phyloP scores from a whole-genome alignment of 1,140 invertebrate species.

The Diachasmimorpha longicaudata region DNA sequence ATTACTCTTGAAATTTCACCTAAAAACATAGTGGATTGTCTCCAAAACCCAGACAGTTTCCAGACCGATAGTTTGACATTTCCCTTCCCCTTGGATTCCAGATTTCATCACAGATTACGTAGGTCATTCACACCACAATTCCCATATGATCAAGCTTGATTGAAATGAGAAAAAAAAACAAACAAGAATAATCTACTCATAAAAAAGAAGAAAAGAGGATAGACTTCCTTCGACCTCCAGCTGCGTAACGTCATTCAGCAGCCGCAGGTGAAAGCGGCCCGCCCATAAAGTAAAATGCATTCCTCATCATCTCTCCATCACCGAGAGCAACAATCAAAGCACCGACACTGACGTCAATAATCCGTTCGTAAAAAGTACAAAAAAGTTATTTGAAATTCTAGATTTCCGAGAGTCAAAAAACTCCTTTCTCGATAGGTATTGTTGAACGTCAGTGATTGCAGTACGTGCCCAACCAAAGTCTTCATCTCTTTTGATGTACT shows the following conservation, averaged over 20 bases:
- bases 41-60: too few relatives aligned
- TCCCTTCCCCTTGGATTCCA: too few relatives aligned
- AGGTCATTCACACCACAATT: too few relatives aligned
- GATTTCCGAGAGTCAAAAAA: too few relatives aligned
- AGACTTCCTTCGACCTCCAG: neutral
- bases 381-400: too few relatives aligned
- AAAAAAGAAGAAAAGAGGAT: neutral
- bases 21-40: too few relatives aligned
- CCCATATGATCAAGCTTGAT: too few relatives aligned
- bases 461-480: neutral
- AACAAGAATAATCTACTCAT: neutral
- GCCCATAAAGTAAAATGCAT: slow-evolving; percentile 37
- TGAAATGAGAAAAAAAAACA: neutral
- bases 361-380: too few relatives aligned
- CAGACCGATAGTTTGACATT: too few relatives aligned
- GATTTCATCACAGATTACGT: too few relatives aligned
- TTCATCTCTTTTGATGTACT: neutral
- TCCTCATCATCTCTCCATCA: slow-evolving; percentile 18
- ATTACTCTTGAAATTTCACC: too few relatives aligned
- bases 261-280: slow-evolving; percentile 37
- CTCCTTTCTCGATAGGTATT: neutral
- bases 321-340: neutral
- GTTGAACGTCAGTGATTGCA: neutral
- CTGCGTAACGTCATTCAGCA: slow-evolving; percentile 14
- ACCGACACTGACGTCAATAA: neutral